Base-by-base conservation (phyloP, 2,888 invertebrate genomes). In the Choreutis nemorana region DNA sequence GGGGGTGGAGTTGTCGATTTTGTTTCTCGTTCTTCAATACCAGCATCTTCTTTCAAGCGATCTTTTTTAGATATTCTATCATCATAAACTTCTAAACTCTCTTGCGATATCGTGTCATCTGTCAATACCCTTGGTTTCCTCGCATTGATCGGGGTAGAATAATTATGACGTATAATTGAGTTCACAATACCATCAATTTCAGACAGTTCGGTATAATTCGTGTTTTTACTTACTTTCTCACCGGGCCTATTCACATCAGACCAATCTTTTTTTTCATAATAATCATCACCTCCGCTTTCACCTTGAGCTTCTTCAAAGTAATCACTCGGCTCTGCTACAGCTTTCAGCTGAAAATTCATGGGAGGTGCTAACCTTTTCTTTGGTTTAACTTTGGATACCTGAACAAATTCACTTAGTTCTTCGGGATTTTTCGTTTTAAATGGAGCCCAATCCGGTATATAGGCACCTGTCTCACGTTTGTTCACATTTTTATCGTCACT, bases 231-330 rank as follows among this genome's bases (percentile, higher is more conserved):
- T 3, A 31, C 35, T 2, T 33, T n/a, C 14, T 50, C 30, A 5
- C 37, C 53, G 7, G 49, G 42, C 41, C 65, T 57, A 24, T 61
- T 44, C 6, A 47, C 6, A 32, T 75, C 71, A 0, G 71, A 61
- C 75, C 73, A 75, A 4, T 75, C 77, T 33, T 63, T 71, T 31
- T 63, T 77, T 34, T 77, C 75, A 34, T 42, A 73, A 39, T 67
- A 59, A 33, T 75, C 73, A 6, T 72, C 73, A 32, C 44, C 43
- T 8, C 65, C 66, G 22, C 49, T 44, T 14, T 64, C 72, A 3
- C 63, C 71, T 41, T 55, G 55, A 13, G 57, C 59, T 42, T 64
- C 67, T 1, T 70, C 71, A 23, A 42, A 59, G 26, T 67, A 65
- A 31, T 75, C 70, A 23, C 66, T 71, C 7, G 45, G 45, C 26